Base-by-base conservation (phyloP, 2,888 invertebrate genomes). In the Phragmatobia fuliginosa region DNA sequence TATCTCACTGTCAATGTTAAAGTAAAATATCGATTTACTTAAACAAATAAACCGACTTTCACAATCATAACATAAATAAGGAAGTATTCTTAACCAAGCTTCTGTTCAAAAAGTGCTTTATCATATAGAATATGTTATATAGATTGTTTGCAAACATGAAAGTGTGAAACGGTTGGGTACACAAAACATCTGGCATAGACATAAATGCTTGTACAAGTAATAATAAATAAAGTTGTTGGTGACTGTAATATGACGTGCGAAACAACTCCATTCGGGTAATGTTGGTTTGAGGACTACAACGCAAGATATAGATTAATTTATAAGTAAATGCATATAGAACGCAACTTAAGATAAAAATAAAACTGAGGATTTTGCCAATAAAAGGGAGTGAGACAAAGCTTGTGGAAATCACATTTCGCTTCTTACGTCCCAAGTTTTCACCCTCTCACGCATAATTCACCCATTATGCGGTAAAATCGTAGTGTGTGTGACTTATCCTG, bases 381-480 rank as follows among this genome's bases (percentile, higher is more conserved):
- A 88, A 84, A 80, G 68, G 81, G 77, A 74, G 74, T 70, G 67
- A 87, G 82, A 88, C 85, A 87, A 88, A 83, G 84, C 83, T 83
- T 78, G 81, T 83, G 85, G 85, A 86, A 87, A 86, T 88, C 85
- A 78, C 84, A 85, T 88, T 86, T 84, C 80, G 86, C 87, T 85
- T 88, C 86, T 89, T 86, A 86, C 85, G 86, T 86, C 79, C 78
- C 86, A 83, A 87, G 85, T 89, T 87, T 86, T 87, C 88, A 83
- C 88, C 85, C 86, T 84, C 81, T 84, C 80, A 78, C 85, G 88
- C 86, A 90, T 91, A 90, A 90, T 91, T 90, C 87, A 87, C 85
- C 80, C 85, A 88, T 90, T 90, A 88, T 84, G 83, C 78, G 83
- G 82, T 82, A 76, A 80, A 85, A 87, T 86, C 85, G 83, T 83